Conservation (phyloP, 2,797 vertebrate species). For the Pseudocheirus occidentalis region DNA sequence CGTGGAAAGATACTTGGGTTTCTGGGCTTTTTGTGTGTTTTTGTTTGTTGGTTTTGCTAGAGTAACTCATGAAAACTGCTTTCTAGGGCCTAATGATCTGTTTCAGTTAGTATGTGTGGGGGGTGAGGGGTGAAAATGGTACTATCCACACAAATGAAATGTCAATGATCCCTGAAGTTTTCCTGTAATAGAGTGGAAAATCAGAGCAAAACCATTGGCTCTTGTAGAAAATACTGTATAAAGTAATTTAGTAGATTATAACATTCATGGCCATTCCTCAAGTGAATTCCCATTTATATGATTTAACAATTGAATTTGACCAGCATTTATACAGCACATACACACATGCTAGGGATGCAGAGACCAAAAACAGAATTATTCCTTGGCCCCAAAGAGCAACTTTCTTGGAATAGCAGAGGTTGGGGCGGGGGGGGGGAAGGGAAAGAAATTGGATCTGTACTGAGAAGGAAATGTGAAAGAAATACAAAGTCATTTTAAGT, state of each 20-base stretch:
- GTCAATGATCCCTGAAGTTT: neutral
- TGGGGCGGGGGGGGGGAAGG: too few species aligned
- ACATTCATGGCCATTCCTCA: neutral
- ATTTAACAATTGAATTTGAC: neutral
- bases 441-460: neutral
- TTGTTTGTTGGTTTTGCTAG: neutral
- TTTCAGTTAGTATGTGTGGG: neutral
- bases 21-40: neutral
- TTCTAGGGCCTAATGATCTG: neutral
- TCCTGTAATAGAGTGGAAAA: neutral
- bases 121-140: too few species aligned
- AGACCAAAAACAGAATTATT: neutral
- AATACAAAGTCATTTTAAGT: neutral
- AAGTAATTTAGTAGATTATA: neutral
- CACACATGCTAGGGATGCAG: neutral
- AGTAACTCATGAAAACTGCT: neutral
- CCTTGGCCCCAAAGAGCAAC: neutral
- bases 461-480: neutral
- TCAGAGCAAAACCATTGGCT: neutral
- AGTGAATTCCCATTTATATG: neutral
- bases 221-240: neutral
- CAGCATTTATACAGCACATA: neutral
- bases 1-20: neutral
- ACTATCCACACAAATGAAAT: neutral
- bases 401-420: neutral